phyloP scores from a whole-genome alignment of 2,888 invertebrate species.

The Drosophila pullipes region DNA sequence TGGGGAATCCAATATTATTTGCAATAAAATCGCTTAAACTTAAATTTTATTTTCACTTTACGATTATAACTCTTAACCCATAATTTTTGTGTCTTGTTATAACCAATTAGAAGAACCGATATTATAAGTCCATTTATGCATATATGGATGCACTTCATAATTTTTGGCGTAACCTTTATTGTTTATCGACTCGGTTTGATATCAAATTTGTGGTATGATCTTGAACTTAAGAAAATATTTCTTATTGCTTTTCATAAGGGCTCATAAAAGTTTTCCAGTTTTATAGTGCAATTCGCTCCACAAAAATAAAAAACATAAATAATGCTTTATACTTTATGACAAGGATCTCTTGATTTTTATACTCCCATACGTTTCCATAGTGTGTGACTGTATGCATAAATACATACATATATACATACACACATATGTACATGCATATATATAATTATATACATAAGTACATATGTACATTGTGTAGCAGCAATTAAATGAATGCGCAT shows the following conservation, averaged over 20 bases:
- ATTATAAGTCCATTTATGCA: not conserved
- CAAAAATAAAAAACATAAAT: conserved; percentile 18
- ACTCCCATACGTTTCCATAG: not conserved
- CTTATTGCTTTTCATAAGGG: not conserved
- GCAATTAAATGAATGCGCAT: conserved; percentile 59
- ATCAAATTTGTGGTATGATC: conserved; percentile 5
- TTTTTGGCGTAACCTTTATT: not conserved
- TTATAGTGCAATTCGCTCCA: not conserved
- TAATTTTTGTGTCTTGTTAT: not conserved
- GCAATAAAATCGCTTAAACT: not conserved
- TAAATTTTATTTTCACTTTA: not conserved
- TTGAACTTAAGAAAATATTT: not conserved
- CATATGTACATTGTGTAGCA: conserved; percentile 25
- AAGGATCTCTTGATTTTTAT: conserved; percentile 17
- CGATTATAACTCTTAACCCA: not conserved
- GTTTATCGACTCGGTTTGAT: not conserved
- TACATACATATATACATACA: not conserved
- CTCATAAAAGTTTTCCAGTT: conserved; percentile 43
- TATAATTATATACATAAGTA: not conserved
- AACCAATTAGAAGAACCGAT: not conserved
- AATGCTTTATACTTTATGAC: conserved; percentile 29
- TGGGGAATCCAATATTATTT: conserved; percentile 9
- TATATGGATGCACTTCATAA: not conserved
- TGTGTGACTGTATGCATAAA: not conserved
- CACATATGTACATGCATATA: not conserved